Base-by-base conservation (phyloP, 2,888 invertebrate species). In the Rambutsinella grinnellia region DNA sequence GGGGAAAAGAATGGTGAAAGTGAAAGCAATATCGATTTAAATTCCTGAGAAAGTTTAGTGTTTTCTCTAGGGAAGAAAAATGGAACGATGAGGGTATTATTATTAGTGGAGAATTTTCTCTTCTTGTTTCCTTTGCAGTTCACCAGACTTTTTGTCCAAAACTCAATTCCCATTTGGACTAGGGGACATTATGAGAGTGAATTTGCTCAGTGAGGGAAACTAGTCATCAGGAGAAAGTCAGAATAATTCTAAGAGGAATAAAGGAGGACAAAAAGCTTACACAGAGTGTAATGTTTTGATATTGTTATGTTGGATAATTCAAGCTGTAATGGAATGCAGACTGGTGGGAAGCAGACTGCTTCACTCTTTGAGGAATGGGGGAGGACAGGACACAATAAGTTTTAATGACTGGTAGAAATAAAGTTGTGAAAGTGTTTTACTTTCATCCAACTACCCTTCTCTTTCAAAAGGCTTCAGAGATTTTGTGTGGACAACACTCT, bases 1-100 rank as follows among this genome's bases (percentile, higher is more conserved):
- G 27, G 71, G 36, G 58, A 63, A 28, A 10, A 10, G 36, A 58
- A 66, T 74, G 72, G 72, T 66, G 72, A 74, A 66, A 74, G 72
- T 66, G 72, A 74, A 66, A 74, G 60, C 65, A 36, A 66, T 66
- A 74, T 74, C 72, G 72, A 74, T 74, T 74, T 66, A 60, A 66
- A 74, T 74, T 74, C 72, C 72, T 74, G 53, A 54, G 72, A 74
- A 74, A 74, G 54, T 46, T 65, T 60, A 46, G 61, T 47, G 44
- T 58, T 60, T 74, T 61, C 65, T 65, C 71, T 24, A 23, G 47
- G 58, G 66, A 47, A 57, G 51, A 60, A 74, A 74, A 72, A 53
- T 36, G 60, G 28, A 26, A 60, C 65, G 72, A 71, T 63, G 63
- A 71, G 71, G 54, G 65, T 71, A 65, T 71, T 71, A 71, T 58